Evolutionary conservation across 1,140 invertebrate species (phyloP), one percentile per base, ranked within the genome.

Genomic region (Lepidostoma basale): DNA sequence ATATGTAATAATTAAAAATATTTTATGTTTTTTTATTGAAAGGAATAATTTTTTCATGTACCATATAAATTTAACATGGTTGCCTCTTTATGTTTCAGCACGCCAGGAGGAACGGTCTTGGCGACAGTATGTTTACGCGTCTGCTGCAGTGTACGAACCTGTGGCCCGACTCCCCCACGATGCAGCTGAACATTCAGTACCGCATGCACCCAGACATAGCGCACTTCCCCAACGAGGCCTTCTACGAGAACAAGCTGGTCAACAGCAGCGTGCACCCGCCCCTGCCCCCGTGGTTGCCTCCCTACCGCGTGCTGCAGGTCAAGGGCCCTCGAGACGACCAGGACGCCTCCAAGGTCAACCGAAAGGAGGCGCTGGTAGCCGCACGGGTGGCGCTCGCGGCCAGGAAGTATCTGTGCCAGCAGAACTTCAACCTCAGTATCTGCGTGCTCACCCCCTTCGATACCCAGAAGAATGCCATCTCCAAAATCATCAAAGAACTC

Each of bases 151-250:
- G 70, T 54, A 54, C 73, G 58, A 78, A 72, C 62, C 70, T 47
- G 30, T 79, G 73, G 73, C 14, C 6, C 22, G 69, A 20, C 40
- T 81, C 83, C 1, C 79, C 85, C 6, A 85, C 88, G 54, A 86
- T 89, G 73, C 78, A 97, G 2, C 82, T 86, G 68, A 81, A 83
- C 14, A 23, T 40, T n/a, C 95, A 97, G 76, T 96, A 95, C 78
- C 84, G 95, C 67, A 97, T 97, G 95, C 91, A 94, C 72, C 85
- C 85, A 30, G 89, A 88, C 62, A 93, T 94, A 62, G 87, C 86
- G 8, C 76, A 79, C 30, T 95, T 89, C 84, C 92, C 93, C 0
- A 92, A 91, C 74, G 77, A 83, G 8, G 86, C 89, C 14, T 95
- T 97, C 78, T 98, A 98, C 78, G 79, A 81, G 59, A 89, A 88